These are phyloP conservation scores for Nasonia longicornis DNA, from an alignment of 1,140 invertebrate species.

Conservation along the genomic window DNA sequence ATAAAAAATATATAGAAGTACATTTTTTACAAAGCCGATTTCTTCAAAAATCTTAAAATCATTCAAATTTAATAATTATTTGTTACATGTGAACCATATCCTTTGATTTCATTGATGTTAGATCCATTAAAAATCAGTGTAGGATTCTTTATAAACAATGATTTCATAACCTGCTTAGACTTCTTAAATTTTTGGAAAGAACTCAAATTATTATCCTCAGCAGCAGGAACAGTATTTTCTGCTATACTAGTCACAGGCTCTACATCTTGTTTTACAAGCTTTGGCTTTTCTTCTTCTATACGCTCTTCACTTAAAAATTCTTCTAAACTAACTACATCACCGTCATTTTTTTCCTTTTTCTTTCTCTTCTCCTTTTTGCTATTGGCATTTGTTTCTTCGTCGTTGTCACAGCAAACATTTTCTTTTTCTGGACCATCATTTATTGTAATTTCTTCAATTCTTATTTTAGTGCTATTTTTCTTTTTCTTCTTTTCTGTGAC, in stretches of 20 bases:
- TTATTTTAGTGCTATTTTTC: constrained; percentile 32
- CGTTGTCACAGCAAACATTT: constrained; percentile 15
- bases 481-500: constrained; percentile 36
- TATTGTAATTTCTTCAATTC: constrained; percentile 8
- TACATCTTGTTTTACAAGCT: not conserved
- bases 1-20: not conserved
- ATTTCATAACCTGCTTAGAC: constrained; percentile 56
- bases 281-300: constrained; percentile 19
- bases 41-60: not conserved
- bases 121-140: constrained; percentile 59
- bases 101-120: constrained; percentile 62
- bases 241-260: not conserved
- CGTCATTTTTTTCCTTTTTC: constrained; percentile 17
- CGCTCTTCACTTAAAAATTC: constrained; percentile 34
- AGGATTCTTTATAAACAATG: constrained; percentile 56
- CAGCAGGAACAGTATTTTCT: not conserved
- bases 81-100: constrained; percentile 54
- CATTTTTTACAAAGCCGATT: constrained; percentile 5
- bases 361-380: constrained; percentile 35
- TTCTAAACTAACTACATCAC: constrained; percentile 22
- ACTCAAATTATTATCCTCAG: not conserved
- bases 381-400: constrained; percentile 2
- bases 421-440: constrained; percentile 40
- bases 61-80: constrained; percentile 8
- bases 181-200: constrained; percentile 45